A percentile compares a stretch with the other conserved stretches of the same genome.
Evolutionary conservation across 2,113 vertebrate genomes (phyloP).

Genomic region (Tragelaphus strepsiceros): DNA sequence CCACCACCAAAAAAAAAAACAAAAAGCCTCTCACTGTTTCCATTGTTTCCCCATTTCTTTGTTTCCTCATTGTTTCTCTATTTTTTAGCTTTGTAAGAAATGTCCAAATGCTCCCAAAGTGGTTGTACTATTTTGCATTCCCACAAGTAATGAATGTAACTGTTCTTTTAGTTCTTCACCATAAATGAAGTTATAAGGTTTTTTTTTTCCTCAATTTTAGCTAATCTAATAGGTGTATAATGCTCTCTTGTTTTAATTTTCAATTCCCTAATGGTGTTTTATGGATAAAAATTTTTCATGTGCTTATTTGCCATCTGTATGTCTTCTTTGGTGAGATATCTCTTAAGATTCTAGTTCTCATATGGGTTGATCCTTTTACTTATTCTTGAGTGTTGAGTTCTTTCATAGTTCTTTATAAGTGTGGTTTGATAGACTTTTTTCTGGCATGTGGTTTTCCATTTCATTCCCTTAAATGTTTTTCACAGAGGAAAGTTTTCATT

Average conservation of each 20-base stretch:
- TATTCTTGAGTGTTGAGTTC: not conserved
- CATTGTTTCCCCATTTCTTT: not conserved
- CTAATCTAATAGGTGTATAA: not conserved
- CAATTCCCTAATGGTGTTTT: not conserved
- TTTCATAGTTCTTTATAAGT: not conserved
- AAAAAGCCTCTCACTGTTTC: not conserved
- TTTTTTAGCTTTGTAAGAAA: not conserved
- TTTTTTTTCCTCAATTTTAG: not conserved
- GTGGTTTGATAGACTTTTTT: not conserved
- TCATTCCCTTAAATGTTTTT: not conserved
- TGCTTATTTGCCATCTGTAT: not conserved
- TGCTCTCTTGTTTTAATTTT: not conserved
- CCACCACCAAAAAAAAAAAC: rapidly evolving
- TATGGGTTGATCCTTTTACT: not conserved
- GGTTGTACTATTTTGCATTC: not conserved
- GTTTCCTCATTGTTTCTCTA: not conserved
- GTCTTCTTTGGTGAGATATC: not conserved
- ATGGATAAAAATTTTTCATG: not conserved
- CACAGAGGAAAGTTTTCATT: not conserved
- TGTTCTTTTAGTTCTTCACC: not conserved
- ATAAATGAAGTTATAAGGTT: not conserved
- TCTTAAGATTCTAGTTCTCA: not conserved
- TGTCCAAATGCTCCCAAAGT: not conserved
- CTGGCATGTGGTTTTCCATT: not conserved
- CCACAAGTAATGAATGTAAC: not conserved